Percentiles rank a stretch among this genome's conserved stretches.
Evolutionary conservation across 1,140 invertebrate species (phyloP).

Genomic region (Calephelis nemesis): DNA sequence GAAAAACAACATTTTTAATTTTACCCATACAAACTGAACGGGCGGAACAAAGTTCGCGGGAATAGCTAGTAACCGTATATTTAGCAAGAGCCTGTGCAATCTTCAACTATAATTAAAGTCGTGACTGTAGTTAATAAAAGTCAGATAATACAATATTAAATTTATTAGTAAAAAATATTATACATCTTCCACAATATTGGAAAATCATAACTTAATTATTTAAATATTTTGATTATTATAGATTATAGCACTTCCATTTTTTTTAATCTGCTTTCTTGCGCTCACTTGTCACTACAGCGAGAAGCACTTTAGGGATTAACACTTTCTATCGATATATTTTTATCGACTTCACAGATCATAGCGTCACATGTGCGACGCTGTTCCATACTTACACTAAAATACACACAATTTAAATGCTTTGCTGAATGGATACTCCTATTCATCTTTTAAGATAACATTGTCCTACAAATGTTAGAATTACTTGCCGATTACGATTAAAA

Average conservation of each 20-base stretch:
- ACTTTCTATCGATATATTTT: slow-evolving; percentile 1
- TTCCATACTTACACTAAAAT: slow-evolving; percentile 44
- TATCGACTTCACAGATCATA: slow-evolving; percentile 26
- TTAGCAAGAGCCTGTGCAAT: too few relatives aligned
- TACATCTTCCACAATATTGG: slow-evolving; percentile 80
- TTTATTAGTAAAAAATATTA: slow-evolving; percentile 82
- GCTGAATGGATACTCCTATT: slow-evolving; percentile 37
- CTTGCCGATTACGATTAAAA: slow-evolving; percentile 42
- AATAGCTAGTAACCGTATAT: too few relatives aligned
- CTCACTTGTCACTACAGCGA: slow-evolving; percentile 58
- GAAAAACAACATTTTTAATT: too few relatives aligned
- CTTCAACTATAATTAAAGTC: too few relatives aligned
- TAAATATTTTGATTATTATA: slow-evolving; percentile 79
- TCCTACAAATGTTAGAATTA: slow-evolving; percentile 34
- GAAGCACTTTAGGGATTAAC: slow-evolving; percentile 44
- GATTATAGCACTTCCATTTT: slow-evolving; percentile 74
- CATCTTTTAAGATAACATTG: slow-evolving; percentile 26
- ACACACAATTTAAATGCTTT: slow-evolving; percentile 57
- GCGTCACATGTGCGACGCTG: slow-evolving; percentile 39
- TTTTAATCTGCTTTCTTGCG: slow-evolving; percentile 61
- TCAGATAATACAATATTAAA: slow-evolving; percentile 69
- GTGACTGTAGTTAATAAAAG: slow-evolving; percentile 33
- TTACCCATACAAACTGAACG: too few relatives aligned
- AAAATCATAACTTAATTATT: slow-evolving; percentile 80
- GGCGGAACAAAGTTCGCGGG: too few relatives aligned